Base-by-base conservation (phyloP, 2,888 invertebrate species). In the Sturmia bella region DNA sequence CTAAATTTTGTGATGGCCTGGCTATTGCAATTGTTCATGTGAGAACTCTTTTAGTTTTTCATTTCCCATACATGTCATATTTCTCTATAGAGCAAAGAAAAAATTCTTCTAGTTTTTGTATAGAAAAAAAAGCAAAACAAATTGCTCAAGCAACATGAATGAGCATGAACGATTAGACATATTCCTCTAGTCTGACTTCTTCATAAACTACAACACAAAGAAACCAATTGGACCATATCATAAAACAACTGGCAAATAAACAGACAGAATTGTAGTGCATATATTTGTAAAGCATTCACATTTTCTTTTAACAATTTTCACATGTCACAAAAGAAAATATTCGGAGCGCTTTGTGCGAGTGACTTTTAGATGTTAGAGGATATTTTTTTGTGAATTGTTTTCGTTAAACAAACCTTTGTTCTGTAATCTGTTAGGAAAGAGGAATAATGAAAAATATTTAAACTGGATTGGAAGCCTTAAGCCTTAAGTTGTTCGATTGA, bases 71-170 rank as follows among this genome's bases (percentile, higher is more conserved):
- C 15, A 11, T 32, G 54, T 27, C 41, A 59, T 41, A 24, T 59
- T 27, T 17, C 27, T 17, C 24, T 27, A 3, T 27, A 17, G n/a
- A n/a, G 21, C 11, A 27, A 27, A 6, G 27, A 43, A 13, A 19
- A 37, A 2, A 1, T 19, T 37, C n/a, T 32, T 1, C n/a, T 52
- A 1, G 1, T 6, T 27, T 45, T 27, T 43, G 4, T 24, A 12
- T 43, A 11, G 3, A 21, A 13, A 17, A 13, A 45, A 13, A 27
- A 6, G n/a, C 37, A 39, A 12, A 41, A 64, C 5, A 50, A 11
- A 50, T 50, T 50, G 11, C 32, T 64, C 50, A 2, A 50, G 2
- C 24, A 41, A 68, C 69, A 45, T 37, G 48, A 15, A 37, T 57
- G 57, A 32, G 37, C 45, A 57, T 48, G 57, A 45, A 57, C 45